Evolutionary conservation across 2,113 vertebrate species (phyloP).

Genomic region (Danio rerio): GRCz12tu NC_133191.1:26549501-26550000

Average conservation of each 20-base stretch:
- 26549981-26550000: constrained; percentile 55
- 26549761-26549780: constrained; percentile 55
- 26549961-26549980: constrained; percentile 61
- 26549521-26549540: constrained; percentile 55
- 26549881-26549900: not conserved
- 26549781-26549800: not conserved
- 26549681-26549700: constrained; percentile 57
- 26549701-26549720: constrained; percentile 77
- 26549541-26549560: constrained; percentile 52
- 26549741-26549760: constrained; percentile 42
- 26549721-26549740: constrained; percentile 74
- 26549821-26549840: not conserved
- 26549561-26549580: constrained; percentile 66
- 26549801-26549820: not conserved
- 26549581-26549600: constrained; percentile 82
- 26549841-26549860: not conserved
- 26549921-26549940: constrained; percentile 26
- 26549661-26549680: constrained; percentile 47
- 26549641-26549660: constrained; percentile 58
- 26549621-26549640: constrained; percentile 62
- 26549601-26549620: constrained; percentile 70
- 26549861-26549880: constrained; percentile 1
- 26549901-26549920: constrained; percentile 52
- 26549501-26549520: constrained; percentile 61
- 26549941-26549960: constrained; percentile 43